Conservation (phyloP, 2,797 vertebrate genomes). For the Pantherophis vulpinus region DNA sequence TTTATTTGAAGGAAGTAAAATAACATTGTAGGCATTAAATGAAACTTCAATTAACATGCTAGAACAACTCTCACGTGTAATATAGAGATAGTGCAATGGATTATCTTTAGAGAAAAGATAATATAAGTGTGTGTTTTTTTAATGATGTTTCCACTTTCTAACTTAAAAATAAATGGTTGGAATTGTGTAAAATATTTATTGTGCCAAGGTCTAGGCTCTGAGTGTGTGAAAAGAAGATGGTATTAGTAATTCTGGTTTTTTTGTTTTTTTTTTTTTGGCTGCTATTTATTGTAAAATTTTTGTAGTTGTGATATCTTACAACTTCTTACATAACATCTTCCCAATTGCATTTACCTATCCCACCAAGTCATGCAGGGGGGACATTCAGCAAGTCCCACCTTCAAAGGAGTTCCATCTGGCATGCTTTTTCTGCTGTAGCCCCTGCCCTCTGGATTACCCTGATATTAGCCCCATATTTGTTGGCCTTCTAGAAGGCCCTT, state of each 20-base stretch:
- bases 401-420: not conserved
- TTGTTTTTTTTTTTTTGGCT: not conserved
- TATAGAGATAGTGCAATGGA: not conserved
- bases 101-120: not conserved
- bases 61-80: not conserved
- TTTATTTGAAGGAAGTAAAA: constrained; percentile 1
- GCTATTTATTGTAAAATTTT: not conserved
- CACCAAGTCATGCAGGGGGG: not conserved
- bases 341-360: not conserved
- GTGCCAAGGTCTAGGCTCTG: not conserved
- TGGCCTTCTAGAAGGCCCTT: not conserved
- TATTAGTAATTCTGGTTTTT: not conserved
- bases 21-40: not conserved
- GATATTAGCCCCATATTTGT: not conserved
- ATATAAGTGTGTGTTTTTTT: not conserved
- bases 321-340: not conserved
- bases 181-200: not conserved
- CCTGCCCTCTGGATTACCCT: not conserved
- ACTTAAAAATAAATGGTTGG: not conserved
- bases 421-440: not conserved
- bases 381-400: not conserved
- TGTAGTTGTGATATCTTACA: not conserved
- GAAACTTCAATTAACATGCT: not conserved
- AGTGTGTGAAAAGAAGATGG: not conserved
- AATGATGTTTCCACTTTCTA: not conserved